Base-by-base conservation (phyloP, 2,797 vertebrate genomes). In the Rousettus madagascariensis region DNA sequence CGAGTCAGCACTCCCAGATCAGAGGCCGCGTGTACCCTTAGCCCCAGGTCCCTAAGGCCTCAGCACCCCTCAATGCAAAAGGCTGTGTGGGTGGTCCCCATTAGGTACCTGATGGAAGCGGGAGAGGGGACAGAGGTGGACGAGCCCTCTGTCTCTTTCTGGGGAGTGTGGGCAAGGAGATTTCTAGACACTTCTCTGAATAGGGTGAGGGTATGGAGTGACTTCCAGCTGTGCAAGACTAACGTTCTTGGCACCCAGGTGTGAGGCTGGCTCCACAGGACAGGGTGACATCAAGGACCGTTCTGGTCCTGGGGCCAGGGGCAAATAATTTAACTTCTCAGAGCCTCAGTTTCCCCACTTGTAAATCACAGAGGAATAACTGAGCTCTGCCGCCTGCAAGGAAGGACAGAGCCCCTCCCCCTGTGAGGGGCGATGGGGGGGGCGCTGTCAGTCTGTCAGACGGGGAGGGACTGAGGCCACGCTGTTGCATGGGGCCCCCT, bases 161-260 rank as follows among this genome's bases (percentile, higher is more conserved):
- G 9, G 28, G 30, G 12, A 3, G 15, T 63, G n/a, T 2, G 9
- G 26, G 38, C 30, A 33, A 36, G 38, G 26, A 51, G 13, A 7
- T 8, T 78, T 80, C 59, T 15, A 38, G 53, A 2, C 20, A 20
- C 36, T 28, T 22, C 15, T 30, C 41, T 41, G 16, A 16, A n/a
- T 1, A 10, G 46, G n/a, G 5, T 28, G 24, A 30, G n/a, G 8
- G 4, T 19, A 20, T 12, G 3, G 24, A 26, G 16, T 4, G 15
- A 57, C 30, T 74, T 55, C 33, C 61, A 74, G 57, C 46, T 26
- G 13, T 7, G 12, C 24, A 28, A 19, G 33, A 38, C 49, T n/a
- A 63, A 57, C 41, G 46, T 2, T 1, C 63, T 24, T 36, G 36
- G n/a, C 0, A 11, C 69, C 19, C 10, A 8, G 71, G 12, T 3